Evolutionary conservation across 2,888 invertebrate species (phyloP).

Genomic region (Dolichopus griseipennis): DNA sequence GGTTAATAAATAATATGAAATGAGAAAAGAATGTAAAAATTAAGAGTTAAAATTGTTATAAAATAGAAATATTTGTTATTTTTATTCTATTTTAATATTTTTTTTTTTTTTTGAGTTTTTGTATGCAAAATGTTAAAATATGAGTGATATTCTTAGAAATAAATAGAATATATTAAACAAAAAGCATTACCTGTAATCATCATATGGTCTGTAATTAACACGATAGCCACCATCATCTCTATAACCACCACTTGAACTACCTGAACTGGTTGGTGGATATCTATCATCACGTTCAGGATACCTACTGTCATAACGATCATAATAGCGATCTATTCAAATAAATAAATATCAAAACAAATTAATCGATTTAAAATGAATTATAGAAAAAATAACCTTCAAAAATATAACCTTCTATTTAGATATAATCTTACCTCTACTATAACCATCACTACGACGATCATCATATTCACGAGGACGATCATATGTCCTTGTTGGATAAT

Average conservation of each 20-base stretch:
- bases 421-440: conserved; percentile 17
- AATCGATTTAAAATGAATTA: background rate
- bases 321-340: background rate
- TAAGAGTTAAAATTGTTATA: too few relatives aligned
- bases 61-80: too few relatives aligned
- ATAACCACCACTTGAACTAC: background rate
- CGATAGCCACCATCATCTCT: background rate
- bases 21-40: background rate
- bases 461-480: conserved; percentile 31
- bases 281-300: background rate
- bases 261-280: background rate
- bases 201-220: background rate
- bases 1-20: background rate
- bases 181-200: background rate
- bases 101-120: too few relatives aligned
- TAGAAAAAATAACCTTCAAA: too few relatives aligned
- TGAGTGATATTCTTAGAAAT: too few relatives aligned
- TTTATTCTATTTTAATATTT: too few relatives aligned
- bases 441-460: conserved; percentile 24
- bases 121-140: too few relatives aligned
- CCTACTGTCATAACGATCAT: background rate
- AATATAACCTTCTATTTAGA: too few relatives aligned
- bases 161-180: background rate
- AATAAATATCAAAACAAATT: background rate
- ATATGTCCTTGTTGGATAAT: conserved; percentile 26